phyloP scores from a whole-genome alignment of 2,797 vertebrate genomes.

The Loriculus beryllinus region DNA sequence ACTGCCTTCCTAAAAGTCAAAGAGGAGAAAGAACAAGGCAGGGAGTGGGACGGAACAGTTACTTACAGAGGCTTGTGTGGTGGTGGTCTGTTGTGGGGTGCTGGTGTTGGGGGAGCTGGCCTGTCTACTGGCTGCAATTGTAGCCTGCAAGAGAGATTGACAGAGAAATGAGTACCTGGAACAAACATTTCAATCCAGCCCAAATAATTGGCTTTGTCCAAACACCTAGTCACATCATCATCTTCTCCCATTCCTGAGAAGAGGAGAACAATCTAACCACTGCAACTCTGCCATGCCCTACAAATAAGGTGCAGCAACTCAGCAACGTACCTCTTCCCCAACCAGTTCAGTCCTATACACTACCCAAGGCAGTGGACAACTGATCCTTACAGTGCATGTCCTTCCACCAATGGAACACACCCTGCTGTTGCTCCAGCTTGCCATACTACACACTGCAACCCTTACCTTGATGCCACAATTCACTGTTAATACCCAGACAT shows the following conservation, averaged over 20 bases:
- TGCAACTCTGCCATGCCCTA: background rate
- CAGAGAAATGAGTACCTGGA: background rate
- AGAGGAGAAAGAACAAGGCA: background rate
- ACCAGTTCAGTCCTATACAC: background rate
- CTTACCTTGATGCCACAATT: background rate
- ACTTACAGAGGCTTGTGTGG: slow-evolving; percentile 87
- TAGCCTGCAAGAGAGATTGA: slow-evolving; percentile 79
- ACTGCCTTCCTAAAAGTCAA: background rate
- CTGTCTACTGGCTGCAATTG: slow-evolving; percentile 94
- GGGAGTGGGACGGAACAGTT: background rate
- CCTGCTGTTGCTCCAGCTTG: background rate
- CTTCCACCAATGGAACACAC: background rate
- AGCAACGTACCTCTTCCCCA: background rate
- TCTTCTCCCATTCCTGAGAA: background rate
- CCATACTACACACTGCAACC: background rate
- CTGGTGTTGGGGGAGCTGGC: slow-evolving; percentile 89
- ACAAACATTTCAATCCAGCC: background rate
- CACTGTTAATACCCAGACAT: fast-evolving
- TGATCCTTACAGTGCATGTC: background rate
- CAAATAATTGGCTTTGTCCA: background rate
- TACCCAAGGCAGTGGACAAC: background rate
- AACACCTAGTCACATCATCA: background rate
- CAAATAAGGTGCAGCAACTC: background rate
- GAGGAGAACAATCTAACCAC: background rate
- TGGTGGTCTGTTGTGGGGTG: slow-evolving; percentile 84